Conservation (phyloP, 2,888 invertebrate species). For the Eupithecia subfuscata region DNA sequence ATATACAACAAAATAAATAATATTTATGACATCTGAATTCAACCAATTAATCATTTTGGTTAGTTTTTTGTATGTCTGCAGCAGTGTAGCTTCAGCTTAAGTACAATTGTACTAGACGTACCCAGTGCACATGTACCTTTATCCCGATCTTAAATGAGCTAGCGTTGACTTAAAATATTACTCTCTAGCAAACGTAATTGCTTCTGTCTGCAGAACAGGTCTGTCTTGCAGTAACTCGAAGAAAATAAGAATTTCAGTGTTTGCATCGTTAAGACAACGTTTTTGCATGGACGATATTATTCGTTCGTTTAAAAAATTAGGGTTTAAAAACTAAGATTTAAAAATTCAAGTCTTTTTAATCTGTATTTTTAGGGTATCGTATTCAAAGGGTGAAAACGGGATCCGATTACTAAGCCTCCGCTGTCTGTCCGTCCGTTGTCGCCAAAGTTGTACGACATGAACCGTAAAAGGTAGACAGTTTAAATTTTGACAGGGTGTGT, state of each 20-base stretch:
- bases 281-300: background rate
- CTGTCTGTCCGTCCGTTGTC: too few relatives aligned
- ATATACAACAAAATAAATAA: too few relatives aligned
- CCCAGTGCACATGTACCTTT: constrained; percentile 1
- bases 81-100: background rate
- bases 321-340: background rate
- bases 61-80: background rate
- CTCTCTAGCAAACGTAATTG: constrained; percentile 25
- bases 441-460: too few relatives aligned
- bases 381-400: too few relatives aligned
- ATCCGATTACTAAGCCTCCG: too few relatives aligned
- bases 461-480: too few relatives aligned
- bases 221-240: background rate
- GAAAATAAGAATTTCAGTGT: constrained; percentile 1
- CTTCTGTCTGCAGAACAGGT: constrained; percentile 10
- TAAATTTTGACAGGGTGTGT: too few relatives aligned
- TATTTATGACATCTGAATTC: too few relatives aligned
- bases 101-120: background rate
- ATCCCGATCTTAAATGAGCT: constrained; percentile 17
- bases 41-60: background rate
- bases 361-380: too few relatives aligned
- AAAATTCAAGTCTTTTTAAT: background rate
- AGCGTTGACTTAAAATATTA: constrained; percentile 24
- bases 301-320: background rate
- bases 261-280: constrained; percentile 2